Percentiles rank a stretch among this genome's conserved stretches.
Evolutionary conservation across 2,113 vertebrate species (phyloP).

Genomic region (Chaetops frenatus): DNA sequence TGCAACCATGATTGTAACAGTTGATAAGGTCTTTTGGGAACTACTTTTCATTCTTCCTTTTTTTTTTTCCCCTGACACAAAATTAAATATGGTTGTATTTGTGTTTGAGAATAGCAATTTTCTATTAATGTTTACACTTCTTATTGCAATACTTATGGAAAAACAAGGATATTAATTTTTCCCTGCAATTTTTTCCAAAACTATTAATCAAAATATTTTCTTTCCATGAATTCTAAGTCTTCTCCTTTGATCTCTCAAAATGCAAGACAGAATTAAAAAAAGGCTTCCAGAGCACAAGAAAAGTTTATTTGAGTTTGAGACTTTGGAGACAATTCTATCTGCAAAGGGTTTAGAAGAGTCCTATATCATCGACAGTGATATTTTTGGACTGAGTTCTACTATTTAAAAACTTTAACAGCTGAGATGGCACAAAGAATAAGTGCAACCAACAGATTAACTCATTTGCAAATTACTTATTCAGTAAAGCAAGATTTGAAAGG

Average conservation of each 20-base stretch:
- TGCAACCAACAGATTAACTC: background rate
- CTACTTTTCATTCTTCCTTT: background rate
- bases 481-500: background rate
- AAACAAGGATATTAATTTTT: background rate
- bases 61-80: background rate
- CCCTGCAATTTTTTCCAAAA: background rate
- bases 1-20: background rate
- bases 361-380: background rate
- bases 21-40: background rate
- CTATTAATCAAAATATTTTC: background rate
- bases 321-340: background rate
- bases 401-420: background rate
- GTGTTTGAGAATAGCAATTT: background rate
- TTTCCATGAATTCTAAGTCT: background rate
- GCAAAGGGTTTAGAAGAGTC: background rate
- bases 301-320: background rate
- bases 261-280: background rate
- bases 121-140: background rate
- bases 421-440: background rate
- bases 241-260: background rate
- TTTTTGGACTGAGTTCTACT: background rate
- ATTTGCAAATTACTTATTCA: slow-evolving; percentile 1
- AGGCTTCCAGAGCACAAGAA: background rate
- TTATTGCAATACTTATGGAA: background rate
- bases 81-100: background rate